These are phyloP conservation scores for Pammene fasciana DNA, from an alignment of 2,888 invertebrate species.

Conservation along the genomic window DNA sequence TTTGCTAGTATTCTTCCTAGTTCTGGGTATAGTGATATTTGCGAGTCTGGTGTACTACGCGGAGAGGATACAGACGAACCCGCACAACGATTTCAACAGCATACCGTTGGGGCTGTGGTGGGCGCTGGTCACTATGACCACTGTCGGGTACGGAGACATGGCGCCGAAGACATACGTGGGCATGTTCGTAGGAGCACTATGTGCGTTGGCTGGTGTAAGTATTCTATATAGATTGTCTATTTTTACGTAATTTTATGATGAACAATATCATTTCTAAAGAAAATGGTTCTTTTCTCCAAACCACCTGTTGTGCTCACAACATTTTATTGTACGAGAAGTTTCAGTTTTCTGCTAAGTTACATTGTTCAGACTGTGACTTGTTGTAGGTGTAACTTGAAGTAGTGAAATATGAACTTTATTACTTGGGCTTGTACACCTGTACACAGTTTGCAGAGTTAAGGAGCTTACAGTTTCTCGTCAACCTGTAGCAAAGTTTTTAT, in stretches of 20 bases:
- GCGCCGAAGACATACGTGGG: constrained; percentile 99
- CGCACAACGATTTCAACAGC: constrained; percentile 98
- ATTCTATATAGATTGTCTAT: constrained; percentile 18
- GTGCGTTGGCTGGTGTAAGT: constrained; percentile 97
- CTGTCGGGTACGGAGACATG: constrained; percentile 99
- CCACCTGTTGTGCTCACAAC: too few species aligned
- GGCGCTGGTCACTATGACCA: constrained; percentile 99
- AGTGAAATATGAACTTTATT: constrained; percentile 15
- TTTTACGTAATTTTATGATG: too few species aligned
- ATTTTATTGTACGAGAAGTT: too few species aligned
- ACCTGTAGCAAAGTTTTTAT: constrained; percentile 6
- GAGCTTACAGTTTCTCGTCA: constrained; percentile 7
- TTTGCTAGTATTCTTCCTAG: constrained; percentile 97
- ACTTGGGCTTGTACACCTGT: constrained; percentile 5
- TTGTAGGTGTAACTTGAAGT: too few species aligned
- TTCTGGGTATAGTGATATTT: constrained; percentile 98
- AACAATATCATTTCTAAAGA: too few species aligned
- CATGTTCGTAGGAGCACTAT: constrained; percentile 99
- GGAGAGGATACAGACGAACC: constrained; percentile 97
- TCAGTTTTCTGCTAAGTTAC: too few species aligned
- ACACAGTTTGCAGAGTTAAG: constrained; percentile 10
- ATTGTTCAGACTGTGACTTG: too few species aligned
- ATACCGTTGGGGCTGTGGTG: constrained; percentile 99
- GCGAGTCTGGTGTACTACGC: constrained; percentile 99
- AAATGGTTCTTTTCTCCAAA: too few species aligned